Evolutionary conservation across 2,888 invertebrate species (phyloP), one percentile per base, ranked within the genome.

Genomic region (Mythimna ferrago): DNA sequence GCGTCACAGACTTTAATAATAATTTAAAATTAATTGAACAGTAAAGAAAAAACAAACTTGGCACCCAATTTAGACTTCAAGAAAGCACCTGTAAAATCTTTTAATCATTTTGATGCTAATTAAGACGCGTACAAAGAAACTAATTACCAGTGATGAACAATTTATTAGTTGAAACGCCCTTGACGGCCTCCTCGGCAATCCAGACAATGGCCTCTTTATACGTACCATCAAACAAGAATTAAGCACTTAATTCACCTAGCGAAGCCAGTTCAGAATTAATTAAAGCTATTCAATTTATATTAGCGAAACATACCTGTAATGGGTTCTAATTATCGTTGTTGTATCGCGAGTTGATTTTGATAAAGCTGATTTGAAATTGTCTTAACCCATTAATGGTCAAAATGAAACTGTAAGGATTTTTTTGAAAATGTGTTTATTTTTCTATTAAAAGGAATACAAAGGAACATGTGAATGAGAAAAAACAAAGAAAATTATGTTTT

Each of bases 171-270:
- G 44, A 80, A 64, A 58, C 79, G 54, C 61, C 21, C 64, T 72
- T 66, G 67, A 83, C n/a, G 51, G 72, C 63, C 56, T 74, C 35
- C 63, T 70, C 69, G 35, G 70, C 69, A 67, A 71, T 84, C 74
- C 81, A 75, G 74, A 82, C 73, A 84, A 84, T 73, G 41, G 67
- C 70, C 80, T 77, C 76, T 78, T 86, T 78, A 84, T 53, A 66
- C 67, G 73, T 60, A 70, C 72, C 78, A 86, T 82, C 78, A 86
- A 86, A 86, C 85, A 82, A 77, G 76, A 85, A 85, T 85, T 84
- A 86, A 73, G 65, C 65, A 80, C 73, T 82, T 82, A 82, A 86
- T 84, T 75, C 64, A 35, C 67, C 71, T 67, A 65, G 70, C 71
- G 74, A 72, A 80, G 76, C 82, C 81, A 76, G 72, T 82, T 78